phyloP scores from a whole-genome alignment of 2,113 vertebrate species.

The Passer montanus region DNA sequence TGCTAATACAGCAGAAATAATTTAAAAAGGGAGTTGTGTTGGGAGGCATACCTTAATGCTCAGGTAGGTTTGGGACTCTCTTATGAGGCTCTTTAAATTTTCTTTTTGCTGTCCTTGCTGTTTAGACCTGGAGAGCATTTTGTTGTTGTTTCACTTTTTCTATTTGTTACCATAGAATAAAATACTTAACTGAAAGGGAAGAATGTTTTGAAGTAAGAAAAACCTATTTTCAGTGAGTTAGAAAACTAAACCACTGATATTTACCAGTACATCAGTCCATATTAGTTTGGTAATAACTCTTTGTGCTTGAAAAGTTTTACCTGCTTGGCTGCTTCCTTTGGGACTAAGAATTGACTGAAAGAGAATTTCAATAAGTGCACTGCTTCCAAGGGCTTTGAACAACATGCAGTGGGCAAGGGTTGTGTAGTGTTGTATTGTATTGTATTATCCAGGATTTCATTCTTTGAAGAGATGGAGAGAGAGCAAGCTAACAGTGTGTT shows the following conservation, averaged over 20 bases:
- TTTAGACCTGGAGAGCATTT: neutral
- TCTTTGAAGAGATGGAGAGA: neutral
- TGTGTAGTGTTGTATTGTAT: neutral
- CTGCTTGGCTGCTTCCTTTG: neutral
- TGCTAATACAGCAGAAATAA: neutral
- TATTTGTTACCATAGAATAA: neutral
- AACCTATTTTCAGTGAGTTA: neutral
- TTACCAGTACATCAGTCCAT: neutral
- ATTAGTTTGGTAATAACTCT: neutral
- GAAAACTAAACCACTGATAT: neutral
- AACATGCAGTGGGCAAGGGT: accelerated
- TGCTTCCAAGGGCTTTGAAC: neutral
- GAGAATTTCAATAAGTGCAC: neutral
- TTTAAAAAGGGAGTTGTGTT: neutral
- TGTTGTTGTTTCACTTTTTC: neutral
- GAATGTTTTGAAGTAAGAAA: neutral
- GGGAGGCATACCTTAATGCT: neutral
- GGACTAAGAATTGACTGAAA: neutral
- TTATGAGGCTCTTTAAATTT: neutral
- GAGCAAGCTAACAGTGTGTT: neutral
- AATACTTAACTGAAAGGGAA: neutral
- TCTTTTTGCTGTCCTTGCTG: neutral
- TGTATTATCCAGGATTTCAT: neutral
- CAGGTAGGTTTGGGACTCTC: neutral
- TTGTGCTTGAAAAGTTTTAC: neutral